These are phyloP conservation scores for Drosophila sordidapex DNA, from an alignment of 2,888 invertebrate species.

Conservation along the genomic window DNA sequence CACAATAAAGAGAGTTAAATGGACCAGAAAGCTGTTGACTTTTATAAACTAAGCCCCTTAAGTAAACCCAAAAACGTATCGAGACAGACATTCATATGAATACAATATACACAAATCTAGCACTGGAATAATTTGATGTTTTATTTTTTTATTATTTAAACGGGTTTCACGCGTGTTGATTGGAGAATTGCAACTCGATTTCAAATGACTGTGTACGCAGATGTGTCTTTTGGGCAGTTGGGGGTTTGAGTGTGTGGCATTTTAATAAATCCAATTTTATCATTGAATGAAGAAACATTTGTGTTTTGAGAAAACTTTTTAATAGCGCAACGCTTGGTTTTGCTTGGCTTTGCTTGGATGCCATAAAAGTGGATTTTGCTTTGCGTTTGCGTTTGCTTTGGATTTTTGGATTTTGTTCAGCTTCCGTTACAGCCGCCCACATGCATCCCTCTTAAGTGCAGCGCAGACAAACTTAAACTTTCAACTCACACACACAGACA, in stretches of 20 bases:
- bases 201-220: conserved; percentile 2
- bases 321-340: conserved; percentile 71
- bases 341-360: conserved; percentile 70
- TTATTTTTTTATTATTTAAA: conserved; percentile 4
- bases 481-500: conserved; percentile 22
- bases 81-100: background rate
- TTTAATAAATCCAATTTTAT: conserved; percentile 71
- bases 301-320: conserved; percentile 62
- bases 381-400: conserved; percentile 19
- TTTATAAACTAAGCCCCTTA: conserved; percentile 40
- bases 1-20: conserved; percentile 69
- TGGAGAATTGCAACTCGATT: conserved; percentile 14
- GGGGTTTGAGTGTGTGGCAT: conserved; percentile 1
- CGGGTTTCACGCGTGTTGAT: conserved; percentile 1
- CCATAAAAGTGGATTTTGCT: conserved; percentile 50
- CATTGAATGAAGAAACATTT: conserved; percentile 59
- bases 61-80: background rate
- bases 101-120: background rate
- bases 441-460: conserved; percentile 60
- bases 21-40: conserved; percentile 42
- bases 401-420: conserved; percentile 23
- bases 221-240: background rate
- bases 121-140: background rate
- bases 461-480: conserved; percentile 69
- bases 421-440: conserved; percentile 4